phyloP scores from a whole-genome alignment of 64 coral and sea anemone species.

The Porites lutea region DNA sequence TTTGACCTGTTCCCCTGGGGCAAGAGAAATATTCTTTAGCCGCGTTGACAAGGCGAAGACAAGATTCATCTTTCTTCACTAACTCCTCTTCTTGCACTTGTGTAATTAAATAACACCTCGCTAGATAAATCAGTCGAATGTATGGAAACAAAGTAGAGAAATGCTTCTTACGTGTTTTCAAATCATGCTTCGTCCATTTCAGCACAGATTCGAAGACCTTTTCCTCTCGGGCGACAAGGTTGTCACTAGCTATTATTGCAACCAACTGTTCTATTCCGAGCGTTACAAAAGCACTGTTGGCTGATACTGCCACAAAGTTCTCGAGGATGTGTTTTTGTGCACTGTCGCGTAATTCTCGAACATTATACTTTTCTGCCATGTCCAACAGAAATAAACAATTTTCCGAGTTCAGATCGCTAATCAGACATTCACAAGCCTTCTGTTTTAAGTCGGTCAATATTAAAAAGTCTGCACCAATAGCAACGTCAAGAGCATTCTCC shows the following conservation, averaged over 20 bases:
- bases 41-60: conserved; percentile 38
- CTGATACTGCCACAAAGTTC: conserved; percentile 62
- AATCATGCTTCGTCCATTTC: conserved; percentile 67
- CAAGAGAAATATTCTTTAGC: conserved; percentile 81
- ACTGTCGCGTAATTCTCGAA: conserved; percentile 59
- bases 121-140: conserved; percentile 80
- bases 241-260: conserved; percentile 78
- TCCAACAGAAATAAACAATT: conserved; percentile 83
- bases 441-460: conserved; percentile 76
- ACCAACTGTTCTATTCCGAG: conserved; percentile 63
- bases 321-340: conserved; percentile 85
- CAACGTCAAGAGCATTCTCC: conserved; percentile 70
- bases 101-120: conserved; percentile 72
- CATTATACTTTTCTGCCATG: conserved; percentile 84
- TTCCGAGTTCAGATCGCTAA: conserved; percentile 71
- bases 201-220: conserved; percentile 87
- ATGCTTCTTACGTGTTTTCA: conserved; percentile 55
- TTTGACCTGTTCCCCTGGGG: conserved; percentile 31
- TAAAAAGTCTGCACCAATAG: conserved; percentile 81
- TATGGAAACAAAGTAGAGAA: conserved; percentile 74
- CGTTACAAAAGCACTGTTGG: conserved; percentile 54
- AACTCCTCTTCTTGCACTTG: conserved; percentile 77
- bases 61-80: conserved; percentile 68
- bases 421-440: conserved; percentile 74
- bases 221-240: conserved; percentile 83